Evolutionary conservation across 1,140 invertebrate genomes (phyloP), one percentile per base, ranked within the genome.

Genomic region (Brachionus calyciflorus): DNA sequence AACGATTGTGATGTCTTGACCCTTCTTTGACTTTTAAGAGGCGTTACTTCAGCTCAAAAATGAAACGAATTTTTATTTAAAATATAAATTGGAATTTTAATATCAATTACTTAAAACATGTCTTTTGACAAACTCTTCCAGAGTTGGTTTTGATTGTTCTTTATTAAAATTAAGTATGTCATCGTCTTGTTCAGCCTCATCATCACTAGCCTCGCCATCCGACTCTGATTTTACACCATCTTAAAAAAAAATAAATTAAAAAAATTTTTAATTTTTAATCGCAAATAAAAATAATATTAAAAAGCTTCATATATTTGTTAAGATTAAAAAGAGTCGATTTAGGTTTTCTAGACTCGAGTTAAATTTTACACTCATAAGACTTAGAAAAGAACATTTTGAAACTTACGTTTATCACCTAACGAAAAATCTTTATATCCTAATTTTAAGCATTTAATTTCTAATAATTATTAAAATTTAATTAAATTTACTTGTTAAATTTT

Each of bases 401-500:
- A n/a, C n/a, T n/a, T n/a, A n/a, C n/a, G n/a, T n/a, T n/a, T n/a
- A n/a, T n/a, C n/a, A n/a, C n/a, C n/a, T n/a, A n/a, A n/a, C n/a
- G n/a, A n/a, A n/a, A n/a, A n/a, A n/a, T n/a, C n/a, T n/a, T n/a
- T n/a, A n/a, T n/a, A n/a, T n/a, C n/a, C n/a, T n/a, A n/a, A n/a
- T n/a, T n/a, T n/a, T n/a, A n/a, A n/a, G n/a, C n/a, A n/a, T n/a
- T n/a, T n/a, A n/a, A n/a, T n/a, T n/a, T n/a, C n/a, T n/a, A n/a
- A n/a, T n/a, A n/a, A n/a, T n/a, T n/a, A n/a, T n/a, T n/a, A 9
- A 24, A 19, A 44, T 44, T 41, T 6, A 44, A 65, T 3, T 7
- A 46, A 14, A 14, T 14, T 51, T 73, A 73, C 69, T 73, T 73
- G 69, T 19, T 37, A 73, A 24, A 51, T 73, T 49, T 21, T 30